These are phyloP conservation scores for Labia minor DNA, from an alignment of 2,888 invertebrate genomes.

Conservation along the genomic window DNA sequence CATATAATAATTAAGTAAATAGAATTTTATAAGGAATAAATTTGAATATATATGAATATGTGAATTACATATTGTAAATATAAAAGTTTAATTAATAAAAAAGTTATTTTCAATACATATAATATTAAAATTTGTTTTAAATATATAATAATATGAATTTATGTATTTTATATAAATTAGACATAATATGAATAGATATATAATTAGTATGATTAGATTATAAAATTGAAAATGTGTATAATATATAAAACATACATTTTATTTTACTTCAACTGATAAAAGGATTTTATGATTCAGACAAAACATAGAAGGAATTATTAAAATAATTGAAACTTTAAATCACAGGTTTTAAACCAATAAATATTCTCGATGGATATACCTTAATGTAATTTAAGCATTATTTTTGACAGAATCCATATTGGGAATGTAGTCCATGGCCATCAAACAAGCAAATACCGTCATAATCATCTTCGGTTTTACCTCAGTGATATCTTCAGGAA, in stretches of 20 bases:
- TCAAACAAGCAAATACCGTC: constrained; percentile 98
- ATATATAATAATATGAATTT: constrained; percentile 1
- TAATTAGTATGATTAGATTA: too few species aligned
- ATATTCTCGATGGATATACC: neutral
- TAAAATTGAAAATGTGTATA: too few species aligned
- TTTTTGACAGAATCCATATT: constrained; percentile 52
- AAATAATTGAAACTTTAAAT: neutral
- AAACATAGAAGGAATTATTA: too few species aligned
- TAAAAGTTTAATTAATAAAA: too few species aligned
- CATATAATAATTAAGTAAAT: too few species aligned
- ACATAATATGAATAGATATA: too few species aligned
- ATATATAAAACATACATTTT: neutral
- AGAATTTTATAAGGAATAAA: too few species aligned
- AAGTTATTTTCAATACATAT: too few species aligned
- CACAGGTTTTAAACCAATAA: constrained; percentile 4
- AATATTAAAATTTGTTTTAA: neutral
- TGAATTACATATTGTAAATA: too few species aligned
- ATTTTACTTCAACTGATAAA: neutral
- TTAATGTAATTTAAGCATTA: neutral
- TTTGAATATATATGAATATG: too few species aligned
- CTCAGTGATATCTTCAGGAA: constrained; percentile 97
- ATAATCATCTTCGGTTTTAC: constrained; percentile 98
- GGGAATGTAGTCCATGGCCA: constrained; percentile 93
- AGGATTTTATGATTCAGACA: too few species aligned
- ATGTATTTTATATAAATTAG: neutral